Evolutionary conservation across 35 echinoderm and acorn worm genomes (phyloP), one percentile per base, ranked within the genome.

Genomic region (Apostichopus californicus): DNA sequence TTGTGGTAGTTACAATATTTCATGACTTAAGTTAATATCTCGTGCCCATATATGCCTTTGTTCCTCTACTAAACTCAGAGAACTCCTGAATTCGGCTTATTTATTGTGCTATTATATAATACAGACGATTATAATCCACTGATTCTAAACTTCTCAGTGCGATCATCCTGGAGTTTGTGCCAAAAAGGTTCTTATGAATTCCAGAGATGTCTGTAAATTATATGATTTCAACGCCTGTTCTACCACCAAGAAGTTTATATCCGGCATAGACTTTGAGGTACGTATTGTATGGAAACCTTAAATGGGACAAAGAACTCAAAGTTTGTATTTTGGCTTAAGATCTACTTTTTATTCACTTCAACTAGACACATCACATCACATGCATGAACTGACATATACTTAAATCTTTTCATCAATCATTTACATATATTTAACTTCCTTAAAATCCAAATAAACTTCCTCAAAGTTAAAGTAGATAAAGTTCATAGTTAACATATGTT

Each of bases 211-310:
- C n/a, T 84, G 81, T 46, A 84, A 84, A 84, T 58, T 84, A 46
- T 84, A 84, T 14, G 81, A 84, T 55, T 84, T 84, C 18, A 57
- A 84, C 15, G 53, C 55, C 1, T 58, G 55, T 5, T 84, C 81
- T 0, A 52, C 81, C 5, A 84, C 81, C 17, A 84, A 84, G 54
- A 84, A 58, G 55, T 5, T 84, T 57, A 9, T 84, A 8, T 61
- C 81, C 13, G 55, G 54, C 13, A 46, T 58, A 21, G 22, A 84
- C 57, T 58, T 21, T 22, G 7, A 84, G 81, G 81, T 84, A 58
- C 17, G 21, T 20, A 68, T 11, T 68, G 64, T 17, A 68, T 68
- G 64, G 11, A 68, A 68, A 17, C 18, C 64, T 17, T 5, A 17
- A 68, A 17, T 10, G 3, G 10, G 5, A 68, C 10, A 68, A 68